Conservation (phyloP, 2,888 invertebrate genomes). For the Monochamus alternatus region DNA sequence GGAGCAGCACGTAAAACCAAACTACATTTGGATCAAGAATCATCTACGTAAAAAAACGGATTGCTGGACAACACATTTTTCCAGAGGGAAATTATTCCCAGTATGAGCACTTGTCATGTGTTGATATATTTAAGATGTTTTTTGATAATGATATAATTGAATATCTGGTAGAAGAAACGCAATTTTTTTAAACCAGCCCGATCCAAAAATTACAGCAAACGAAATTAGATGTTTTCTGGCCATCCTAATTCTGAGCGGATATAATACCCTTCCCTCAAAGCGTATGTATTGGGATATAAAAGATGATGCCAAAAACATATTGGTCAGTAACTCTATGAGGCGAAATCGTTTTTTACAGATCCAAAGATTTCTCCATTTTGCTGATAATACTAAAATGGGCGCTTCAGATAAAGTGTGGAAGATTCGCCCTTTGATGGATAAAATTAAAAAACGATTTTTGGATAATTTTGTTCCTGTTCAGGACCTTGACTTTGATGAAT, state of each 20-base stretch:
- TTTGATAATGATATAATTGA: conserved; percentile 30
- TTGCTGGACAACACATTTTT: too few relatives aligned
- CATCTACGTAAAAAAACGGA: too few relatives aligned
- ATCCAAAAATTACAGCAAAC: conserved; percentile 27
- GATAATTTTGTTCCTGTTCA: conserved; percentile 47
- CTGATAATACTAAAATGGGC: conserved; percentile 42
- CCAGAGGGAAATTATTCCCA: too few relatives aligned
- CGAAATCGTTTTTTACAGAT: conserved; percentile 43
- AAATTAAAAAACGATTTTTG: conserved; percentile 40
- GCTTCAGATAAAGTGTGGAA: conserved; percentile 44
- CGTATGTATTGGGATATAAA: conserved; percentile 30
- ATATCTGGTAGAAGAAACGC: conserved; percentile 32
- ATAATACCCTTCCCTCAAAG: conserved; percentile 18
- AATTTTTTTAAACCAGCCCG: conserved; percentile 29
- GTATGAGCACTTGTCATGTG: too few relatives aligned
- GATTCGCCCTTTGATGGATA: conserved; percentile 48
- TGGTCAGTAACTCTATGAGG: conserved; percentile 41
- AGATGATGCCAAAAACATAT: conserved; percentile 34
- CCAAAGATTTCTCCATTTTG: conserved; percentile 42
- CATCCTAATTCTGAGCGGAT: conserved; percentile 28
- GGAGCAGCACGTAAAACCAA: too few relatives aligned
- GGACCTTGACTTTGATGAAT: conserved; percentile 29
- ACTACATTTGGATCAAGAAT: too few relatives aligned
- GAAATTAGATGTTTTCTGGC: conserved; percentile 28
- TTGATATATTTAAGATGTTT: conserved; percentile 26